Evolutionary conservation across 2,797 vertebrate species (phyloP), one percentile per base, ranked within the genome.

Genomic region (Crocidura indochinensis): DNA sequence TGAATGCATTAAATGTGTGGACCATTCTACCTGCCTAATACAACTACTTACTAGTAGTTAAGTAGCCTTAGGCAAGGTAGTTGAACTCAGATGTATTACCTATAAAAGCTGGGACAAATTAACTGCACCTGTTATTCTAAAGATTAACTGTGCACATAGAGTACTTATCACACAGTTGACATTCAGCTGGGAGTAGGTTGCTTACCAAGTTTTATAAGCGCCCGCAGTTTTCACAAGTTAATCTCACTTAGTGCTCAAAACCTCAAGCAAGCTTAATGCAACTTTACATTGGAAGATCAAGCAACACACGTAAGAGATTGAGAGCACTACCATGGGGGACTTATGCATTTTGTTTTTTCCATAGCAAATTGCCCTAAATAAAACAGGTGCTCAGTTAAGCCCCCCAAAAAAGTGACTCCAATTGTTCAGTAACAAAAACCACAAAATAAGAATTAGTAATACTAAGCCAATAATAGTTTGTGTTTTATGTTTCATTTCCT

Each of bases 201-300:
- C 73, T 89, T 75, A 44, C 38, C n/a, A 65, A 62, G 46, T 12
- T 73, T 92, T 24, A 9, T 31, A 64, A 51, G 14, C 74, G 20
- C 49, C 56, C 65, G 22, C 22, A 85, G 88, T 71, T 85, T 89
- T 95, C 64, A 84, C 19, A 88, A 49, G 9, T 46, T 81, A 46
- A 71, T 64, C 69, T 85, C 68, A 20, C 27, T 75, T 29, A 72
- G 60, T 6, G 10, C 62, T 71, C 19, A 69, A 1, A 87, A 69
- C 74, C 15, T 46, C 65, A 79, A 79, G 71, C n/a, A 82, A 12
- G 9, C 49, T 89, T 78, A 76, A 53, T 51, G 38, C 6, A 67
- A 69, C 64, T 83, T 53, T 84, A 38, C 29, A 82, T 65, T 85
- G 75, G 31, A 81, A 38, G 5, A 27, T 74, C 51, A 44, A 26